These are phyloP conservation scores for Drosophila melanosoma DNA, from an alignment of 2,888 invertebrate genomes.

Conservation along the genomic window DNA sequence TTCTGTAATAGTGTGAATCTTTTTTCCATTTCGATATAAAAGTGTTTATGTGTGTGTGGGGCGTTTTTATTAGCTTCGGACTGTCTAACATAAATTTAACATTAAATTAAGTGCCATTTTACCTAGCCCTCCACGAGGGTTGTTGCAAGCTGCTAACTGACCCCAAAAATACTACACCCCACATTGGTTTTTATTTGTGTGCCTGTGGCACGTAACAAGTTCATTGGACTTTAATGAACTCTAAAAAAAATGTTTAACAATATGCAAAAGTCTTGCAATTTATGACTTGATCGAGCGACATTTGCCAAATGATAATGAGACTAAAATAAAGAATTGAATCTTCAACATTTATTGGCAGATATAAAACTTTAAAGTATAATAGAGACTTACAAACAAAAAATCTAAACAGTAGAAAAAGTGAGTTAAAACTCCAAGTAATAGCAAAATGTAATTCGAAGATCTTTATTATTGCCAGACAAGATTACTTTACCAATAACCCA, in stretches of 20 bases:
- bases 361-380: background rate
- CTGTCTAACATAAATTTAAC: constrained; percentile 74
- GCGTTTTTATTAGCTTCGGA: constrained; percentile 70
- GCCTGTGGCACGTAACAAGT: constrained; percentile 44
- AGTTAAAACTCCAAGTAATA: background rate
- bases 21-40: constrained; percentile 33
- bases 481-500: background rate
- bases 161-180: constrained; percentile 30
- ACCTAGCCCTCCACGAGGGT: constrained; percentile 46
- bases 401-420: no score
- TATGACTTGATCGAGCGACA: constrained; percentile 26
- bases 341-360: background rate
- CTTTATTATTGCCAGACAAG: background rate
- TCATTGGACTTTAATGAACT: constrained; percentile 73
- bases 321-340: background rate
- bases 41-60: constrained; percentile 50
- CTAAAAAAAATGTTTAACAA: constrained; percentile 34
- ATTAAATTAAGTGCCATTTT: constrained; percentile 76
- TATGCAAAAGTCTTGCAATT: constrained; percentile 39
- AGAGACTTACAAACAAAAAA: background rate
- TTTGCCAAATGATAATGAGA: constrained; percentile 8
- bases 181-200: background rate
- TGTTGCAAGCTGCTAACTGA: constrained; percentile 34
- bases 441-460: background rate
- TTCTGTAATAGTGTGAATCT: constrained; percentile 56